Percentiles rank a stretch among this genome's conserved stretches.
These are phyloP conservation scores for Eupithecia insigniata DNA, from an alignment of 2,888 invertebrate species.

Conservation along the genomic window DNA sequence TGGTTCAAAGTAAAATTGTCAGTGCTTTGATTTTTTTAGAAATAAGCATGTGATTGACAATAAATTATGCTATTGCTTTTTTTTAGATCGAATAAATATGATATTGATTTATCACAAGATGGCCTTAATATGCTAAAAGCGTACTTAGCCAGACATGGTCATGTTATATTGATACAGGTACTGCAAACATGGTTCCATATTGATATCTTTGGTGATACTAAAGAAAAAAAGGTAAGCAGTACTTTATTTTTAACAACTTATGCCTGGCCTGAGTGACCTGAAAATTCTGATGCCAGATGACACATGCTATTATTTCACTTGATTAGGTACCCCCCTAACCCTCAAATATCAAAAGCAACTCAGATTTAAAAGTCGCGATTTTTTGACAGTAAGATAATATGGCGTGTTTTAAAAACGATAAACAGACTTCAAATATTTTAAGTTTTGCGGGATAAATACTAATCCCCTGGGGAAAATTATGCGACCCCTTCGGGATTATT, in stretches of 20 bases:
- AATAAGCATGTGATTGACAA: not conserved
- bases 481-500: too few species aligned
- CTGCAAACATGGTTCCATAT: slow-evolving; percentile 86
- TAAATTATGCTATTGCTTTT: not conserved
- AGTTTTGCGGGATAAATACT: too few species aligned
- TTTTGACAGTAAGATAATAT: too few species aligned
- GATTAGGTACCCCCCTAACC: too few species aligned
- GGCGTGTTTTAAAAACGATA: too few species aligned
- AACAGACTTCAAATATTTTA: too few species aligned
- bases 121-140: slow-evolving; percentile 86
- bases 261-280: too few species aligned
- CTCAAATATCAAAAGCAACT: too few species aligned
- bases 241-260: not conserved
- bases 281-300: not conserved
- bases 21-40: not conserved
- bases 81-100: slow-evolving; percentile 88
- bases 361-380: too few species aligned
- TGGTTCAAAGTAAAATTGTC: not conserved
- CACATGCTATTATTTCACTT: not conserved
- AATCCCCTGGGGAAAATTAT: too few species aligned
- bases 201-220: slow-evolving; percentile 80
- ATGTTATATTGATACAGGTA: slow-evolving; percentile 88
- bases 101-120: slow-evolving; percentile 87
- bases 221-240: slow-evolving; percentile 68
- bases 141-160: slow-evolving; percentile 87